Conservation (phyloP, 2,797 vertebrate species). For the Platalea minor region DNA sequence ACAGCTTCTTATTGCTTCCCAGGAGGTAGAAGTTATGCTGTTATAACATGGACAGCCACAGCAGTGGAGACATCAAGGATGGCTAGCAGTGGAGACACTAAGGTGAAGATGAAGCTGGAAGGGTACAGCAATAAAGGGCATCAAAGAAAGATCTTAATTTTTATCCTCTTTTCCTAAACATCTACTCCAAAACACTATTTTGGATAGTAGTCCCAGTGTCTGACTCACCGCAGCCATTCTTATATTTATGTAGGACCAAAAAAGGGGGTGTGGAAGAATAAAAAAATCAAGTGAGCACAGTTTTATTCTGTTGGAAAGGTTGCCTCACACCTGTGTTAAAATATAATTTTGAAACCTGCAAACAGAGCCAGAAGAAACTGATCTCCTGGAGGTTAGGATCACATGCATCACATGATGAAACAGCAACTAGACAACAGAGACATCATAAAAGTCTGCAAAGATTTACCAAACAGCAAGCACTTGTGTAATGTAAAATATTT, state of each 20-base stretch:
- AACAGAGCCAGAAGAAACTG: not conserved
- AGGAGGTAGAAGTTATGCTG: not conserved
- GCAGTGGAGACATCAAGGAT: not conserved
- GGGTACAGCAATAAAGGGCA: not conserved
- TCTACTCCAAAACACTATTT: not conserved
- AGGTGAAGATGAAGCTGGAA: not conserved
- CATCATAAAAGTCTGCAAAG: not conserved
- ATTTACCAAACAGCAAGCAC: not conserved
- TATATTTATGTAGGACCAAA: not conserved
- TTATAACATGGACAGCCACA: not conserved
- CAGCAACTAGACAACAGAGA: not conserved
- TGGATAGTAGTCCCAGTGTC: not conserved
- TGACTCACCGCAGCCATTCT: not conserved
- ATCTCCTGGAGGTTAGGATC: not conserved
- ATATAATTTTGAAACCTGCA: not conserved
- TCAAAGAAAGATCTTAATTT: not conserved
- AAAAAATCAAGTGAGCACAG: not conserved
- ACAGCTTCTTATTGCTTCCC: not conserved
- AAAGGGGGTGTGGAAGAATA: not conserved
- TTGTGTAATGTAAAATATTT: not conserved
- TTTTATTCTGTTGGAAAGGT: not conserved
- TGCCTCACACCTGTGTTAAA: not conserved
- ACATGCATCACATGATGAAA: not conserved
- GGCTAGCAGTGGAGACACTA: not conserved
- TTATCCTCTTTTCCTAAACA: not conserved